Evolutionary conservation across 1,140 invertebrate genomes (phyloP), one percentile per base, ranked within the genome.

Genomic region (Homalodisca vitripennis): DNA sequence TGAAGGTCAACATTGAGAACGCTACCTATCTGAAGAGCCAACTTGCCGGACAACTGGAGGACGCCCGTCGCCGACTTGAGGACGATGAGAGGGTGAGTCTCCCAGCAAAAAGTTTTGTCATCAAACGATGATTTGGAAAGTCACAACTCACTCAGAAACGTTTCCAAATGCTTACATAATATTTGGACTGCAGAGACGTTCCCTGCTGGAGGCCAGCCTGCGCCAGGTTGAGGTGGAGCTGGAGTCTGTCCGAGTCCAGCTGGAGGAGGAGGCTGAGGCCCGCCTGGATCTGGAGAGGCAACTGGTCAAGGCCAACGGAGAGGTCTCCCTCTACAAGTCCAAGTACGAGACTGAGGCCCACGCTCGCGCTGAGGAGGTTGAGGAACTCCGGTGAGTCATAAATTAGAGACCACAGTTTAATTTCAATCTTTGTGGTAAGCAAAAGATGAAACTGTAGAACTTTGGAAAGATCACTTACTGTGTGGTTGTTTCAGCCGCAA

Each of bases 221-320:
- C 94, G 95, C 85, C 82, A 93, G 81, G 88, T 98, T 76, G 94
- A 97, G 81, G 86, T 92, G 75, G 95, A 98, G 82, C 84, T 98
- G 78, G 95, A 97, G 79, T 94, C 93, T 26, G 87, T 94, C 66
- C 91, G 94, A 74, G 90, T 93, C 64, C 94, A 97, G 83, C 83
- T 97, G 74, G 95, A 98, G 81, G 95, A 98, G 83, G 95, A 98
- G 83, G 93, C 94, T 60, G 94, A 97, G 80, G 93, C 94, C 72
- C 92, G 95, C 77, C 83, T 98, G 78, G 95, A 98, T 80, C 85
- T 97, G 73, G 95, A 98, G 84, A 88, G 95, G 76, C 95, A 98
- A 83, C 83, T 98, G 77, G 91, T 94, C 74, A 95, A 95, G 80
- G 87, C 91, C 76, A 96, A 91, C 80, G 93, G 92, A 72, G 95